Base-by-base conservation (phyloP, 1,140 invertebrate genomes). In the Rhopalosiphum padi region DNA sequence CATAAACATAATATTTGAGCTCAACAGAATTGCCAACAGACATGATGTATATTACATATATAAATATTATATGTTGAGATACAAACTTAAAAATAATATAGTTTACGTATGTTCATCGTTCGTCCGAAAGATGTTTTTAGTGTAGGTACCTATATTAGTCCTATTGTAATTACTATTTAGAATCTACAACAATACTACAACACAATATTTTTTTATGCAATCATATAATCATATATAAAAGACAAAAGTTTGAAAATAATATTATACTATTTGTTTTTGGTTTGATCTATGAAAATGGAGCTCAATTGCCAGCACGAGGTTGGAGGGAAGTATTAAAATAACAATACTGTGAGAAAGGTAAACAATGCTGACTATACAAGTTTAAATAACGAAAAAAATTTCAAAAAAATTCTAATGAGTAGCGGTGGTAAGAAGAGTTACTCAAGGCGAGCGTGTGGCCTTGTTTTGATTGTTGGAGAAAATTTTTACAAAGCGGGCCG, bases 401-500 rank as follows among this genome's bases (percentile, higher is more conserved):
- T 90, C 25, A 60, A 55, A 89, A 55, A 90, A 60, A 90, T 90
- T 90, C 41, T 43, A 43, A 90, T 1, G 60, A 68, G n/a, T 77
- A 22, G 5, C 15, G 25, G 25, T 30, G 25, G 60, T 55, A 86
- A 93, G 82, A 85, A 51, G 30, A 77, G 48, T 85, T 85, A 83
- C 82, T 93, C 91, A 93, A 93, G 91, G 91, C 77, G 25, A 86
- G 23, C 15, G 77, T 30, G 25, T 93, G 91, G 77, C 91, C 91
- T 93, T 93, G 91, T 85, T 93, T 93, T 93, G 48, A 93, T 93
- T 93, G 91, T 93, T 93, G 77, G 77, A 93, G 77, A 93, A 92
- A 83, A 86, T 53, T 93, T 93, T 93, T 86, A 53, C 82, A 53
- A 53, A 93, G 91, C 82, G 48, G 91, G 46, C 77, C 82, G 48